Evolutionary conservation across 2,113 vertebrate genomes (phyloP).

Genomic region (Sigmodon hispidus): DNA sequence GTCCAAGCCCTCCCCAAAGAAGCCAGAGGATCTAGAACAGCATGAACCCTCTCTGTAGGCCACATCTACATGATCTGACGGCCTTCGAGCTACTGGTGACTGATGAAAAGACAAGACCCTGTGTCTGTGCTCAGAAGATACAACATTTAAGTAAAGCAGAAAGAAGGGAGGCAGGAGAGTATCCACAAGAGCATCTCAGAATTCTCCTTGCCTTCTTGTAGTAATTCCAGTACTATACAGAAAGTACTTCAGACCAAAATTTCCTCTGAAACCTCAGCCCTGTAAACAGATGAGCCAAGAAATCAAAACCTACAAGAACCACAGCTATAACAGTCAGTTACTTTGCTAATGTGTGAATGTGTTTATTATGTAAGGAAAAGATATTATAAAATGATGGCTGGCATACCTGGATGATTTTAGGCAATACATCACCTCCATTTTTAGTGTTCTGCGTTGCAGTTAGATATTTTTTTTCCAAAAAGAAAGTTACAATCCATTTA

Average conservation of each 20-base stretch:
- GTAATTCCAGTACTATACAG: neutral
- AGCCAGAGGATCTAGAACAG: neutral
- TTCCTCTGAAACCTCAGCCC: neutral
- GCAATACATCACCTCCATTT: constrained; percentile 95
- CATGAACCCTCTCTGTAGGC: neutral
- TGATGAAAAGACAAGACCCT: neutral
- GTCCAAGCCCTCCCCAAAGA: neutral
- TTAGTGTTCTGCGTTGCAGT: constrained; percentile 90
- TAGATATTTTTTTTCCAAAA: constrained; percentile 98
- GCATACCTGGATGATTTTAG: constrained; percentile 96
- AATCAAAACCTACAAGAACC: neutral
- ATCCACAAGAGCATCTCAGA: neutral
- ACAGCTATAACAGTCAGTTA: neutral
- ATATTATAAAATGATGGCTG: constrained; percentile 4
- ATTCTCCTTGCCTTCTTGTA: neutral
- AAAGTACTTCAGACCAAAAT: neutral
- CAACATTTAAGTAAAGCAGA: neutral
- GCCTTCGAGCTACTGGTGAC: neutral
- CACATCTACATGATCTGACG: neutral
- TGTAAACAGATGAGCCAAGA: neutral
- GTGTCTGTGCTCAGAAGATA: neutral
- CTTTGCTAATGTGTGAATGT: neutral
- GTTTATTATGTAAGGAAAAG: neutral
- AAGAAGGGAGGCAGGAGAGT: neutral
- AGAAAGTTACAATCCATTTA: constrained; percentile 99